These are phyloP conservation scores for Bombyx mori DNA, from an alignment of 1,140 invertebrate species.

Conservation along the genomic window ASM3026992v2 NC_085125.1:14662001-14662500, in stretches of 20 bases:
- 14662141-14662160: conserved; percentile 89
- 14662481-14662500: conserved; percentile 90
- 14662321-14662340: conserved; percentile 75
- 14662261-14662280: conserved; percentile 95
- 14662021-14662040: conserved; percentile 87
- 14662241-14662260: conserved; percentile 96
- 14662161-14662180: conserved; percentile 95
- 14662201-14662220: conserved; percentile 96
- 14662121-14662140: conserved; percentile 88
- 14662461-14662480: conserved; percentile 92
- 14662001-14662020: conserved; percentile 87
- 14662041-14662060: conserved; percentile 89
- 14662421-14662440: conserved; percentile 89
- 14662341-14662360: conserved; percentile 88
- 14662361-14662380: conserved; percentile 92
- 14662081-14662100: conserved; percentile 83
- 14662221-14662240: conserved; percentile 91
- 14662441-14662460: conserved; percentile 92
- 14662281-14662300: conserved; percentile 95
- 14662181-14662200: conserved; percentile 96
- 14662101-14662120: conserved; percentile 88
- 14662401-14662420: conserved; percentile 90
- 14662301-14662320: conserved; percentile 92
- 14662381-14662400: conserved; percentile 82
- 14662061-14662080: conserved; percentile 94